Evolutionary conservation across 2,797 vertebrate species (phyloP).

Genomic region (Scolopax bukidnonensis): DNA sequence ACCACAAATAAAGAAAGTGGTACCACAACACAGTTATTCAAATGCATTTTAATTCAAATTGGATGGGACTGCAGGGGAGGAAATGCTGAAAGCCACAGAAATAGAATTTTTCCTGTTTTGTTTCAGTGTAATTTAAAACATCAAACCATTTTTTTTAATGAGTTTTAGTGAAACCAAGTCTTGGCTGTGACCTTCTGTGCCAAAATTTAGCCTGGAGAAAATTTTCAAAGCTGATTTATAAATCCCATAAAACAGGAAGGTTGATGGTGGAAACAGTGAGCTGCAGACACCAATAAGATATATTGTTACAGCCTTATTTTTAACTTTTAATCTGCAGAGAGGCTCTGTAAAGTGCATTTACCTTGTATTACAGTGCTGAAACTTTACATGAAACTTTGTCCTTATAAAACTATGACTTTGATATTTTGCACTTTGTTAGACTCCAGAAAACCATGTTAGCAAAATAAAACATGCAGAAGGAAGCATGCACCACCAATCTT

Average conservation of each 20-base stretch:
- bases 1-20: slow-evolving; percentile 39
- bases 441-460: not conserved
- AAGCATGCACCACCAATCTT: not conserved
- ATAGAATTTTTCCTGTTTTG: slow-evolving; percentile 39
- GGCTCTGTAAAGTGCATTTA: not conserved
- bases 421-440: not conserved
- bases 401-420: not conserved
- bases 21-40: not conserved
- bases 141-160: slow-evolving; percentile 65
- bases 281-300: not conserved
- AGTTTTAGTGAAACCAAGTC: slow-evolving; percentile 43
- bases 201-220: slow-evolving; percentile 56
- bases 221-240: slow-evolving; percentile 30
- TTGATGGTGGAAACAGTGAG: not conserved
- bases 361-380: not conserved
- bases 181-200: slow-evolving; percentile 27
- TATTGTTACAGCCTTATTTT: not conserved
- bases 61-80: not conserved
- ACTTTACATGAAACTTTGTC: not conserved
- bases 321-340: not conserved
- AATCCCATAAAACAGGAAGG: not conserved
- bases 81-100: slow-evolving; percentile 49
- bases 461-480: not conserved
- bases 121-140: slow-evolving; percentile 62
- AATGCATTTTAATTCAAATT: slow-evolving; percentile 51